Base-by-base conservation (phyloP, 2,113 vertebrate species). In the Pelodiscus sinensis region DNA sequence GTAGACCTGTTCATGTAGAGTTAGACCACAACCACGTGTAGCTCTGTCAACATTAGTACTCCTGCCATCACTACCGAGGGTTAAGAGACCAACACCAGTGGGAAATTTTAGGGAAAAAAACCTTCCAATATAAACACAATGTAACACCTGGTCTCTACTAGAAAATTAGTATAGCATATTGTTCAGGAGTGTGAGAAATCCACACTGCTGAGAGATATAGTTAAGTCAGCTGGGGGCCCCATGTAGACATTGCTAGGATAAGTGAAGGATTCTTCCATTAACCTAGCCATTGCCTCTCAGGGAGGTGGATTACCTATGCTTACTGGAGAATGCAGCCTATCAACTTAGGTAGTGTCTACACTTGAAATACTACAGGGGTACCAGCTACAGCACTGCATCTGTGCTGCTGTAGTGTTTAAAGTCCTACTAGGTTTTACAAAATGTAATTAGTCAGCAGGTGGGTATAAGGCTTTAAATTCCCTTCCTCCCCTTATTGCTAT, bases 41-140 rank as follows among this genome's bases (percentile, higher is more conserved):
- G 38, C 22, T 50, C 71, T 19, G 1, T 75, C 38, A 25, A 44
- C 38, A 25, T 9, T 44, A 75, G 38, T 75, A 25, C 71, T 50
- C 11, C 38, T 12, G 44, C 22, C 11, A 95, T 51, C 88, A 0
- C 0, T 58, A 85, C 2, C 0, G 6, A 1, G 25, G 31, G 31
- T n/a, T 44, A 44, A 44, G 44, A 27, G 62, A 68, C 62, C 62
- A n/a, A 31, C 8, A 4, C 65, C 31, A 84, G 21, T 27, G 0
- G 0, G 24, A 88, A 62, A 25, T 8, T 21, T 79, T 81, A 83
- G 13, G 0, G 87, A 84, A 38, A 79, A 21, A 80, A 54, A 54
- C 3, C 31, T 80, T 91, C n/a, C 12, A 87, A 44, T 27, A 38
- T 3, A 21, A 12, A 8, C 24, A 85, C 24, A 89, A 24, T 7